Conservation (phyloP, 2,113 vertebrate genomes). For the Rhagologus leucostigma region DNA sequence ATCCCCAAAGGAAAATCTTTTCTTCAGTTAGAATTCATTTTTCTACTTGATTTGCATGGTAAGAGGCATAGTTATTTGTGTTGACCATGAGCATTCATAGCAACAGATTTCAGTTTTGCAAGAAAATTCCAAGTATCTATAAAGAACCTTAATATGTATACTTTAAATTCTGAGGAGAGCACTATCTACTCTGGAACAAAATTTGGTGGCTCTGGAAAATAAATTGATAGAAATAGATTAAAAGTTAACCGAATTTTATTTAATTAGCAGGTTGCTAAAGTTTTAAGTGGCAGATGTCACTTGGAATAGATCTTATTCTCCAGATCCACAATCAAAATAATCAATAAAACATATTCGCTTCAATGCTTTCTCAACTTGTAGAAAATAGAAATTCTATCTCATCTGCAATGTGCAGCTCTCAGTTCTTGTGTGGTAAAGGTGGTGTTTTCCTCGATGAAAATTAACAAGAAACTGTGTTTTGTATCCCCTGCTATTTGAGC, state of each 20-base stretch:
- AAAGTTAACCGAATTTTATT: conserved; percentile 2
- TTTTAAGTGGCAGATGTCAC: conserved; percentile 12
- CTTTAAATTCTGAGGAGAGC: not conserved
- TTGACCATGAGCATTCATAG: not conserved
- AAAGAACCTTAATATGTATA: not conserved
- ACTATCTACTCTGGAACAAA: not conserved
- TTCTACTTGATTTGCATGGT: not conserved
- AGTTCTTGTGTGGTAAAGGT: not conserved
- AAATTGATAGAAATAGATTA: not conserved
- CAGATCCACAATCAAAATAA: not conserved
- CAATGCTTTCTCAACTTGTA: not conserved
- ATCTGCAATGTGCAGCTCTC: not conserved
- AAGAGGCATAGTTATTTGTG: conserved; percentile 23
- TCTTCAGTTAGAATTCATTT: not conserved
- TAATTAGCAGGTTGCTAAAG: not conserved
- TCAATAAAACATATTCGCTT: not conserved
- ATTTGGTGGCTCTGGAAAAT: not conserved
- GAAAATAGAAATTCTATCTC: not conserved
- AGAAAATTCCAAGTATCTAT: not conserved
- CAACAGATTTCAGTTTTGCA: not conserved
- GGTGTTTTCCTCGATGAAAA: not conserved
- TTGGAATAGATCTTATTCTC: not conserved
- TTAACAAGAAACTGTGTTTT: not conserved
- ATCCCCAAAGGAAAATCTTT: not conserved
- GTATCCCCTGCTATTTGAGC: not conserved